A percentile compares a stretch with the other conserved stretches of the same genome.
phyloP scores from a whole-genome alignment of 2,888 invertebrate genomes.

The Pristionchus japonicus region DNA sequence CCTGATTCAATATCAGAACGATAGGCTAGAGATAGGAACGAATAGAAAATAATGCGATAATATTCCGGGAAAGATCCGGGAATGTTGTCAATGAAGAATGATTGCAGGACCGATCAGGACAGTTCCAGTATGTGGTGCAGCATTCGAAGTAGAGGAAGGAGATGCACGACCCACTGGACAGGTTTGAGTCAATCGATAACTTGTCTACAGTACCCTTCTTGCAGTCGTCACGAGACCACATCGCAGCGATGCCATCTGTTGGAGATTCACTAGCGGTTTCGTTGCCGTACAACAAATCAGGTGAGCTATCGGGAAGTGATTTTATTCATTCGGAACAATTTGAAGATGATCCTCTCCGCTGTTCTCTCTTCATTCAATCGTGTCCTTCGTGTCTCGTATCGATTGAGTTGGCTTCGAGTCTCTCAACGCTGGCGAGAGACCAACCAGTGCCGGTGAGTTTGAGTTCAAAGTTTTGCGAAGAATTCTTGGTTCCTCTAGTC shows the following conservation, averaged over 20 bases:
- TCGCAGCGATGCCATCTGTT: neutral
- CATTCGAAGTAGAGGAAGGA: neutral
- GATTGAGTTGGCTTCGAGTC: neutral
- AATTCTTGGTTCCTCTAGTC: neutral
- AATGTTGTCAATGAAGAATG: neutral
- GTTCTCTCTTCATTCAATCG: constrained; percentile 30
- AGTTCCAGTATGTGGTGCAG: neutral
- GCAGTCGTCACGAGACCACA: constrained; percentile 31
- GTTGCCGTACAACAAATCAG: constrained; percentile 17
- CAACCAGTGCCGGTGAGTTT: constrained; percentile 1
- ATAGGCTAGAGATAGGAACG: no score
- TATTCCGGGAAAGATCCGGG: no score
- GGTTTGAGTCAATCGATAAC: neutral
- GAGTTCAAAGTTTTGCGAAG: neutral
- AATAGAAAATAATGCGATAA: no score
- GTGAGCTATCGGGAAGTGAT: neutral
- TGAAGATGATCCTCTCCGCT: constrained; percentile 12
- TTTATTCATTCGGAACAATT: neutral
- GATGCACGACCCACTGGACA: neutral
- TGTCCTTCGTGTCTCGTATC: constrained; percentile 16
- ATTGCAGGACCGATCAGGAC: constrained; percentile 2
- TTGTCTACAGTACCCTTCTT: neutral
- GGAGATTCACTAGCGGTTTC: neutral
- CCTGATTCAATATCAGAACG: no score
- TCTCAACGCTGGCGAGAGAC: neutral